Percentiles rank a stretch among this genome's conserved stretches.
Evolutionary conservation across 2,113 vertebrate species (phyloP).

Genomic region (Cranoglanis bouderius): DNA sequence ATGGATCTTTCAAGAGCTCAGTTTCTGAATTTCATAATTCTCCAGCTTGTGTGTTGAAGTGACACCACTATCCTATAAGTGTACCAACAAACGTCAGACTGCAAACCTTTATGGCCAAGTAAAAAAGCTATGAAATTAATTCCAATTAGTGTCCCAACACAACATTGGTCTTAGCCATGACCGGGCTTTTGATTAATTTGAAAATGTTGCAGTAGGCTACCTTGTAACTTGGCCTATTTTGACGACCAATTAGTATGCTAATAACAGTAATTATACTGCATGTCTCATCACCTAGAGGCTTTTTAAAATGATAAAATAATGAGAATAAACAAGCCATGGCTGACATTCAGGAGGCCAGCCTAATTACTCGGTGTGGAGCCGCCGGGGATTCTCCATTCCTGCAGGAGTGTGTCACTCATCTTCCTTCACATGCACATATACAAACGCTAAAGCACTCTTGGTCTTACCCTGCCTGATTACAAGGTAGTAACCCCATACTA

Average conservation of each 20-base stretch:
- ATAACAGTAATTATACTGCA: conserved; percentile 91
- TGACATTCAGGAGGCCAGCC: conserved; percentile 85
- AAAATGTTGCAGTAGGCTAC: conserved; percentile 89
- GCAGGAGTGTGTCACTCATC: conserved; percentile 72
- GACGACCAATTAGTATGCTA: conserved; percentile 93
- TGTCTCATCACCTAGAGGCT: conserved; percentile 90
- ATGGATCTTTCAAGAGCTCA: not conserved
- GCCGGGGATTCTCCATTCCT: conserved; percentile 80
- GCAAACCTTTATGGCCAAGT: not conserved
- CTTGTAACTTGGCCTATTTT: conserved; percentile 87
- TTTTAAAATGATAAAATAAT: conserved; percentile 94
- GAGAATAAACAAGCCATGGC: conserved; percentile 89
- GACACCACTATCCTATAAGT: not conserved
- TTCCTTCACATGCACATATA: conserved; percentile 52
- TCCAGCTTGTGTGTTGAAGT: not conserved
- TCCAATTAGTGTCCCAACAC: not conserved
- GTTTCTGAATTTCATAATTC: not conserved
- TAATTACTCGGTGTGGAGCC: conserved; percentile 85
- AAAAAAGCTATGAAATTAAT: not conserved
- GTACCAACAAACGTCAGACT: not conserved
- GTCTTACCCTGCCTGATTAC: not conserved
- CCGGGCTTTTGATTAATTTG: conserved; percentile 85
- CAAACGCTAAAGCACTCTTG: conserved; percentile 1
- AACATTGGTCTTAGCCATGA: conserved; percentile 75
- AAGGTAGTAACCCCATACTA: not conserved